Evolutionary conservation across 2,113 vertebrate genomes (phyloP).

Genomic region (Indicator indicator): DNA sequence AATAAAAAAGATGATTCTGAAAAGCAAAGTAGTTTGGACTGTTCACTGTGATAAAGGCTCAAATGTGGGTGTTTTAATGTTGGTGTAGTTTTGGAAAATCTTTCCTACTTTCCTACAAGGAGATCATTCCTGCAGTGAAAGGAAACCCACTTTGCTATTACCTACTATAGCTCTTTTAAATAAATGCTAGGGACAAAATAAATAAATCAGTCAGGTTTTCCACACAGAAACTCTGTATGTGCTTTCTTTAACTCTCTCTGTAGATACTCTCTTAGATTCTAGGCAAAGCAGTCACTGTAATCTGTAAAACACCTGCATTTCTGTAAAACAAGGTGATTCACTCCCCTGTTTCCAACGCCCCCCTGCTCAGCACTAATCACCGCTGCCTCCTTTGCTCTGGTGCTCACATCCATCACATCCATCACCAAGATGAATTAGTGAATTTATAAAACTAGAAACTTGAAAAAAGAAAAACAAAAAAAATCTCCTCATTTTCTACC

Average conservation of each 20-base stretch:
- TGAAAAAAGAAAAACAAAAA: background rate
- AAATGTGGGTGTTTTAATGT: background rate
- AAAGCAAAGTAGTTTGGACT: background rate
- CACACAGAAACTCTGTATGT: background rate
- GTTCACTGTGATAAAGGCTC: background rate
- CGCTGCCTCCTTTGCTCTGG: background rate
- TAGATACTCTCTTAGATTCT: background rate
- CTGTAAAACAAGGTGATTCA: background rate
- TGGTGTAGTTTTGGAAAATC: background rate
- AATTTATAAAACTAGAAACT: background rate
- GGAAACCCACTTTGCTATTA: background rate
- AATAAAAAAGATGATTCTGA: background rate
- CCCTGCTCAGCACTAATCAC: background rate
- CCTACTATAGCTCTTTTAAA: background rate
- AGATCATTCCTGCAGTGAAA: background rate
- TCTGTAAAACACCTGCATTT: background rate
- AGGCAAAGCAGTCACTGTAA: background rate
- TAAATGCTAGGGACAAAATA: background rate
- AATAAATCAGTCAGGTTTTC: background rate
- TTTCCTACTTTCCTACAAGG: background rate
- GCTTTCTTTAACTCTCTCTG: background rate
- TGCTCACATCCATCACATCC: background rate
- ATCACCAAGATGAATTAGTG: background rate
- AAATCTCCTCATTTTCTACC: background rate
- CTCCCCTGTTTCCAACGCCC: background rate